These are phyloP conservation scores for Euura saliciscinereae DNA, from an alignment of 1,140 invertebrate species.

Conservation along the genomic window DNA sequence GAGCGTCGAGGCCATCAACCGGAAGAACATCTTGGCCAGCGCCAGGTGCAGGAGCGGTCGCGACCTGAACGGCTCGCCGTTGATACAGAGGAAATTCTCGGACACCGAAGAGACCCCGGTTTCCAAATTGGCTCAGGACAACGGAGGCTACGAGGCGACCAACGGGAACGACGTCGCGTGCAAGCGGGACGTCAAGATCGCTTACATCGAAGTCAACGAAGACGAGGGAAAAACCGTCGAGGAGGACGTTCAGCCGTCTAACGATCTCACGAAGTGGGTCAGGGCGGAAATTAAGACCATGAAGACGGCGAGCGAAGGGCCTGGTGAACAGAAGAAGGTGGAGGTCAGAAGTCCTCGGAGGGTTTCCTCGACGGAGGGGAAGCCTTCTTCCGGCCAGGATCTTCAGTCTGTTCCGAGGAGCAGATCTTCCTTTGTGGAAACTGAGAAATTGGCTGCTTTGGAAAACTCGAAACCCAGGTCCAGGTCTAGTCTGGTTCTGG, in stretches of 20 bases:
- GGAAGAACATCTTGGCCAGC: slow-evolving; percentile 86
- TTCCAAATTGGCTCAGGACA: slow-evolving; percentile 51
- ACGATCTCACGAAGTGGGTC: slow-evolving; percentile 48
- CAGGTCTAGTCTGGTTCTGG: slow-evolving; percentile 13
- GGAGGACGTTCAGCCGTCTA: slow-evolving; percentile 38
- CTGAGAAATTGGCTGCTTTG: not conserved
- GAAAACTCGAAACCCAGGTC: slow-evolving; percentile 12
- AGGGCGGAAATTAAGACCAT: slow-evolving; percentile 39
- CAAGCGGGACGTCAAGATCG: slow-evolving; percentile 47
- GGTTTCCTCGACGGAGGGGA: not conserved
- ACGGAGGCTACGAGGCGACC: slow-evolving; percentile 24
- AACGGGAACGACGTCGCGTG: not conserved
- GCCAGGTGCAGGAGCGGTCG: slow-evolving; percentile 81
- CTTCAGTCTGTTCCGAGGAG: slow-evolving; percentile 17
- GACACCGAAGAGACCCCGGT: slow-evolving; percentile 54
- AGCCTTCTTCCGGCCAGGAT: not conserved
- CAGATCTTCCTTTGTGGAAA: slow-evolving; percentile 21
- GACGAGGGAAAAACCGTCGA: slow-evolving; percentile 25
- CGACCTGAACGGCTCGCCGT: slow-evolving; percentile 70
- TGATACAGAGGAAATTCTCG: slow-evolving; percentile 70
- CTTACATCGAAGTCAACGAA: slow-evolving; percentile 57
- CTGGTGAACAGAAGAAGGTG: not conserved
- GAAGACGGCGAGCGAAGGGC: not conserved
- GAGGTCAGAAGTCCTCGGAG: not conserved
- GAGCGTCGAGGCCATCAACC: slow-evolving; percentile 81